Evolutionary conservation across 2,113 vertebrate species (phyloP).

Genomic region (Loxodonta africana): DNA sequence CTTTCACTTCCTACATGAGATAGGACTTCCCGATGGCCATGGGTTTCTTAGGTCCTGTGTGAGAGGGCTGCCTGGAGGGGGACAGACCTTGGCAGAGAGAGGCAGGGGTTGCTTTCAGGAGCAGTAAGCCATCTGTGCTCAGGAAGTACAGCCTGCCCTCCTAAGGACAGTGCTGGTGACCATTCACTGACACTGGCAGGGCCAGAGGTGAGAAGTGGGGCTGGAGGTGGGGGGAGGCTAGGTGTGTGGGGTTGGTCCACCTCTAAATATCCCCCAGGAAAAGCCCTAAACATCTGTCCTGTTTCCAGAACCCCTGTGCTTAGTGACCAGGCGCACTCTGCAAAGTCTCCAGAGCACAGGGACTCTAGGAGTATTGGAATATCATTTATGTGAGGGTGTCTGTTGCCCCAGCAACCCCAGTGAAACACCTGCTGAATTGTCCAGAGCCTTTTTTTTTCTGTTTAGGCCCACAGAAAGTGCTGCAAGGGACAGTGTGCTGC

Average conservation of each 20-base stretch:
- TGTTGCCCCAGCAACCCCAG: conserved; percentile 70
- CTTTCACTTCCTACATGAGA: no score
- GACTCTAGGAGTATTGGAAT: background rate
- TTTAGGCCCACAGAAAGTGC: conserved; percentile 83
- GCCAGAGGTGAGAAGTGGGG: background rate
- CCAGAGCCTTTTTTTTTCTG: conserved; percentile 5
- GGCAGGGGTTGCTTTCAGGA: background rate
- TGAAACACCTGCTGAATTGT: background rate
- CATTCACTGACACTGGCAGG: background rate
- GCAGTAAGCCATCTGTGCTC: no score
- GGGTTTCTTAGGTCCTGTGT: background rate
- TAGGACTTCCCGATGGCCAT: background rate
- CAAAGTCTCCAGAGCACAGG: background rate
- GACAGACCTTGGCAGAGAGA: background rate
- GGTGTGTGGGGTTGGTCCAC: background rate
- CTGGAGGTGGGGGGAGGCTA: background rate
- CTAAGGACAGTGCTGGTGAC: background rate
- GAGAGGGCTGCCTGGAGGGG: background rate
- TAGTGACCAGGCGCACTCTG: background rate
- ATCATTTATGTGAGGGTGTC: conserved; percentile 59
- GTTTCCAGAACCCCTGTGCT: background rate
- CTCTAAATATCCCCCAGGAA: background rate
- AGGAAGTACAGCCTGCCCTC: no score
- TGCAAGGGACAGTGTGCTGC: conserved; percentile 29
- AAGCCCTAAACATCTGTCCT: background rate